These are phyloP conservation scores for Sesamia inferens DNA, from an alignment of 2,888 invertebrate species.

Conservation along the genomic window DNA sequence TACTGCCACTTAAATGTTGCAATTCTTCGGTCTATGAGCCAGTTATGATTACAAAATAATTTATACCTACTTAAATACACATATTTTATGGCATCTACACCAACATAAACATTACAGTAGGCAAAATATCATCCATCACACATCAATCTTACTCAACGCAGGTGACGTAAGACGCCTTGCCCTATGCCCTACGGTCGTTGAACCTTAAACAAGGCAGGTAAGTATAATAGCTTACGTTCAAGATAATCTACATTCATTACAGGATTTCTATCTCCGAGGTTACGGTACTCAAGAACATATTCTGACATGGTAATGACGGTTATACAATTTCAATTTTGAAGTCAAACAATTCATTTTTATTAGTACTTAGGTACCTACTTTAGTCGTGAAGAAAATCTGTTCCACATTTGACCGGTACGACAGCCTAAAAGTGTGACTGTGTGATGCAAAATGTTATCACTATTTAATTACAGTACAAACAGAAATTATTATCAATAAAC, in stretches of 20 bases:
- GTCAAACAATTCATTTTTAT: background rate
- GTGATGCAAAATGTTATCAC: too few relatives aligned
- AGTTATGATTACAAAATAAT: background rate
- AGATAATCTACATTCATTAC: conserved; percentile 16
- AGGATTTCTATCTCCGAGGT: conserved; percentile 11
- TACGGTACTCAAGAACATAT: background rate
- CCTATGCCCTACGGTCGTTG: conserved; percentile 29
- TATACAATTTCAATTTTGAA: background rate
- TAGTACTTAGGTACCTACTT: background rate
- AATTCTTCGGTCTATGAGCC: too few relatives aligned
- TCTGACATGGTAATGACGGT: background rate
- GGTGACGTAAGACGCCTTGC: conserved; percentile 32
- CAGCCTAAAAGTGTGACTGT: too few relatives aligned
- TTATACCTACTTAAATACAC: background rate
- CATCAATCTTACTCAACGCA: background rate
- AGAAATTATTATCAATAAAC: too few relatives aligned
- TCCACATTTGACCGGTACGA: too few relatives aligned
- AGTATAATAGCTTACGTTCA: background rate
- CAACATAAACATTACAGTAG: conserved; percentile 12
- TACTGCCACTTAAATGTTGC: too few relatives aligned
- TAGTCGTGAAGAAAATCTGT: background rate
- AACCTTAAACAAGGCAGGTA: conserved; percentile 12
- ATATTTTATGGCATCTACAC: background rate
- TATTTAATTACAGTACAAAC: too few relatives aligned
- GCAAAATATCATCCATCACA: conserved; percentile 15